A percentile compares a stretch with the other conserved stretches of the same genome.
These are phyloP conservation scores for Apostichopus parvimensis DNA, from an alignment of 35 echinoderm and acorn worm genomes.

Conservation along the genomic window DNA sequence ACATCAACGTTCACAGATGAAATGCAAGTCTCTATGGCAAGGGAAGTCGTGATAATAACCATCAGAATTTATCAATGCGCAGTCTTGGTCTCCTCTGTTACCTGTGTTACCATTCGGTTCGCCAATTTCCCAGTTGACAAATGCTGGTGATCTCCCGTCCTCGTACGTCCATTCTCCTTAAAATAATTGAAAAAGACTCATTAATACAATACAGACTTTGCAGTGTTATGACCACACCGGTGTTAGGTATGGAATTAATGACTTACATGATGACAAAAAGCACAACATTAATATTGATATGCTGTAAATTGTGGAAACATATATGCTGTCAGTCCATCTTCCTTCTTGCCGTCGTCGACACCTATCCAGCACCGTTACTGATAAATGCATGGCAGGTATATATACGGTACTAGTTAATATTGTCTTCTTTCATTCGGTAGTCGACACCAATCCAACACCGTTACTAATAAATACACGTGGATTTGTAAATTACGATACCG, in stretches of 20 bases:
- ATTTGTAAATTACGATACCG: too few relatives aligned
- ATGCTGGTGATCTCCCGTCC: not conserved
- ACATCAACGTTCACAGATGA: not conserved
- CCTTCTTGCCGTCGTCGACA: too few relatives aligned
- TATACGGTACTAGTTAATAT: not conserved
- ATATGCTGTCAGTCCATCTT: too few relatives aligned
- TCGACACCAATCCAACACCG: not conserved
- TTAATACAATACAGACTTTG: too few relatives aligned
- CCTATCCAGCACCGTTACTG: too few relatives aligned
- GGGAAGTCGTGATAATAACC: not conserved
- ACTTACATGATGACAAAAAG: too few relatives aligned
- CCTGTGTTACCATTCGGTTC: not conserved
- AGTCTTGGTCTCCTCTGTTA: not conserved
- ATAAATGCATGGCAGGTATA: too few relatives aligned
- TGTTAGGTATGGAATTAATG: too few relatives aligned
- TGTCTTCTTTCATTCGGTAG: not conserved
- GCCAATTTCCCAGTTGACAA: not conserved
- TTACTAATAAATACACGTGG: not conserved
- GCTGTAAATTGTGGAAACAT: too few relatives aligned
- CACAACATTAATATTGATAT: too few relatives aligned
- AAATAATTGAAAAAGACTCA: not conserved
- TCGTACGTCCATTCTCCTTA: not conserved
- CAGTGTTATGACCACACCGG: too few relatives aligned
- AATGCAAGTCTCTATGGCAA: not conserved
- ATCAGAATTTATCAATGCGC: not conserved